A percentile compares a stretch with the other conserved stretches of the same genome.
Conservation (phyloP, 2,113 vertebrate species). For the Nicator chloris region DNA sequence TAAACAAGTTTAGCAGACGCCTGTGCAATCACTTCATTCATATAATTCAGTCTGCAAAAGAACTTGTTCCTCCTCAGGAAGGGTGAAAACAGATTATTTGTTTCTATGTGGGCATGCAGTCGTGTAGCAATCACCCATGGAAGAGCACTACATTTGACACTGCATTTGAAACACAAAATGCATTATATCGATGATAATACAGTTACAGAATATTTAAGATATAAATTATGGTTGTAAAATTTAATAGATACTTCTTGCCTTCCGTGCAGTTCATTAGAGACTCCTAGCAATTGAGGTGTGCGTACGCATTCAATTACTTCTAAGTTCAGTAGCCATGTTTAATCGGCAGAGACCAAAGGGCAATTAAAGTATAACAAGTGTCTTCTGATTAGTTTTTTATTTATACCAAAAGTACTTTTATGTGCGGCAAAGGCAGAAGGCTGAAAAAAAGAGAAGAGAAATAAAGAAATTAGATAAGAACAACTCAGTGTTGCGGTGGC, state of each 20-base stretch:
- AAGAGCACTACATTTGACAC: neutral
- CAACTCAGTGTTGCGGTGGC: neutral
- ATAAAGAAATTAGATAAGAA: neutral
- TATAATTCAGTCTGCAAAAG: neutral
- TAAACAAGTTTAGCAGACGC: slow-evolving; percentile 33
- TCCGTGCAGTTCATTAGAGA: neutral
- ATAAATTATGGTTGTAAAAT: neutral
- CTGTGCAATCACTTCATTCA: slow-evolving; percentile 2
- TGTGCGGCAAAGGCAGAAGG: neutral
- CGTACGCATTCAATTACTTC: neutral
- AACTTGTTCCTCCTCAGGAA: neutral
- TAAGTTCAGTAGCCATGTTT: neutral
- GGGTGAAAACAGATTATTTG: neutral
- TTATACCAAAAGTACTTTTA: neutral
- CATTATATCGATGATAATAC: neutral
- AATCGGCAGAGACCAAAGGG: neutral
- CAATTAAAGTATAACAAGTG: neutral
- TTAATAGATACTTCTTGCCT: neutral
- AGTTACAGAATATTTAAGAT: neutral
- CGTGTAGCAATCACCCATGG: neutral
- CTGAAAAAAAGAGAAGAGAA: neutral
- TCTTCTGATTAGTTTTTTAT: neutral
- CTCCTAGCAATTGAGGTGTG: neutral
- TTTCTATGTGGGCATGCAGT: neutral
- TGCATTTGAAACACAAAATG: neutral